Evolutionary conservation across 2,888 invertebrate genomes (phyloP), one percentile per base, ranked within the genome.

Genomic region (Myopa testacea): DNA sequence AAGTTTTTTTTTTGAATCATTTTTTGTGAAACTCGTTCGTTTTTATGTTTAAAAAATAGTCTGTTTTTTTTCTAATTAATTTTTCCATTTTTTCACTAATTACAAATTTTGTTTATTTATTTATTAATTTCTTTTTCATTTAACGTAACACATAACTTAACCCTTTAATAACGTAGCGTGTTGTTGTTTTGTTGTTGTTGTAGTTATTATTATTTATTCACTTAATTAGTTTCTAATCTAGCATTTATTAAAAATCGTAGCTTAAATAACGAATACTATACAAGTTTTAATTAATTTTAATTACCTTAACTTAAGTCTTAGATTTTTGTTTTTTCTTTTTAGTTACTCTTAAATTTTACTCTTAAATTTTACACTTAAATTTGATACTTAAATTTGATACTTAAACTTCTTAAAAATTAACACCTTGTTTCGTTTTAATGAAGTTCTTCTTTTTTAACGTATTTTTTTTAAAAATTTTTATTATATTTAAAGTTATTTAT

Each of bases 311-410:
- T 37, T 58, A 60, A 55, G 74, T 77, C 78, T 79, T 62, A 55
- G 45, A 40, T 26, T 63, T 26, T 58, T 80, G 68, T 79, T 80
- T 70, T 75, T 79, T 81, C 67, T 78, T 80, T 80, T 80, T 78
- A 77, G 78, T 78, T 74, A 76, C 77, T 19, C 81, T 60, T 79
- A 76, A 79, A 75, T 75, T 67, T 79, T 82, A 79, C 81, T 82
- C 82, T 83, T 83, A 82, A 81, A 79, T 82, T 6, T 62, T 62
- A 5, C 4, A 62, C 14, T 62, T 62, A 62, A 10, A n/a, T 2
- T 62, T 62, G n/a, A 26, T 62, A n/a, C 82, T 83, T 83, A 82
- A 81, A 79, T 82, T 4, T 62, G 14, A 5, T 7, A 62, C 14
- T 62, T 62, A 62, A 10, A n/a, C 62, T 62, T 62, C 14, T 8